A percentile compares a stretch with the other conserved stretches of the same genome.
phyloP scores from a whole-genome alignment of 2,797 vertebrate genomes.

The Nothura maculosa region DNA sequence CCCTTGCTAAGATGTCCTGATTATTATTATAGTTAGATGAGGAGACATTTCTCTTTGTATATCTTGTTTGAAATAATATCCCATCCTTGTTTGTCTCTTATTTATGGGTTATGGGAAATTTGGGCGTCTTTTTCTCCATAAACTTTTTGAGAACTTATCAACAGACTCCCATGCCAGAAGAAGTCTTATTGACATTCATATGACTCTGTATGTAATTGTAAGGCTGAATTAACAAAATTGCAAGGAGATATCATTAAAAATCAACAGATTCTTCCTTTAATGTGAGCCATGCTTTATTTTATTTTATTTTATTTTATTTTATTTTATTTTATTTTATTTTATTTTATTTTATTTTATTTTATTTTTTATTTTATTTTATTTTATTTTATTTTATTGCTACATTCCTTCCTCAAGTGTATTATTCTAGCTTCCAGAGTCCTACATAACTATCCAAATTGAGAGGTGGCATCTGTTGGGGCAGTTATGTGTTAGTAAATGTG shows the following conservation, averaged over 20 bases:
- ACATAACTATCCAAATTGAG: not conserved
- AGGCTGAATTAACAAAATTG: not conserved
- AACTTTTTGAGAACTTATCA: not conserved
- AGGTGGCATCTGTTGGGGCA: not conserved
- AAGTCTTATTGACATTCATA: not conserved
- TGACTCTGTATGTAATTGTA: not conserved
- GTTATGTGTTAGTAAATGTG: not conserved
- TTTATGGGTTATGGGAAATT: not conserved
- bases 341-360: too few relatives aligned
- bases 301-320: not conserved
- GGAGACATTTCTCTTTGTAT: not conserved
- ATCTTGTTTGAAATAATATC: accelerated
- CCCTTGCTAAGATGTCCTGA: accelerated
- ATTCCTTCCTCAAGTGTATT: not conserved
- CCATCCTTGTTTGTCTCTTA: accelerated
- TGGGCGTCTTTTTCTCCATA: not conserved
- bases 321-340: too few relatives aligned
- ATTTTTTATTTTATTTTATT: too few relatives aligned
- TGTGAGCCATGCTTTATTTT: not conserved
- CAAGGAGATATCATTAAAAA: not conserved
- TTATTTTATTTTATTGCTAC: too few relatives aligned
- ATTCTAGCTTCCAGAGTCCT: not conserved
- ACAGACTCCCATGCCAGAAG: not conserved
- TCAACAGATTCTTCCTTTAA: not conserved
- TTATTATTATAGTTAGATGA: not conserved